These are phyloP conservation scores for Sphecodes monilicornis DNA, from an alignment of 2,888 invertebrate species.

Conservation along the genomic window DNA sequence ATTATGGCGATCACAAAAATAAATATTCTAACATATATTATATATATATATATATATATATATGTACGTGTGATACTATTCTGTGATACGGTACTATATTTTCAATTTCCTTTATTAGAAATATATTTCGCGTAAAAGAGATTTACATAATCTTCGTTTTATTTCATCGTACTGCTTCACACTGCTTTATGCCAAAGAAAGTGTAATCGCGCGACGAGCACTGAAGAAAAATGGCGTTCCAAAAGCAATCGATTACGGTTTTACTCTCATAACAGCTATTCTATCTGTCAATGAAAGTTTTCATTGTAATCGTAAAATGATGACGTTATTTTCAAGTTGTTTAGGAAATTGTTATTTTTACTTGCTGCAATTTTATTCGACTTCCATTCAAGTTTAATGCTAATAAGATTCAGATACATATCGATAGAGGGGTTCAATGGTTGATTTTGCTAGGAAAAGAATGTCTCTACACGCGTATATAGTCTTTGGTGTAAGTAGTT, in stretches of 20 bases:
- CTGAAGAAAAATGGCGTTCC: slow-evolving; percentile 54
- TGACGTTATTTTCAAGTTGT: not conserved
- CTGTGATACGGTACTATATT: not conserved
- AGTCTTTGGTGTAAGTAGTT: not conserved
- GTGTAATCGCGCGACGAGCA: slow-evolving; percentile 34
- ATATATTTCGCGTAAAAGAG: not conserved
- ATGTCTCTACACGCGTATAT: not conserved
- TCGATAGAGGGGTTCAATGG: not conserved
- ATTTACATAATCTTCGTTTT: slow-evolving; percentile 50
- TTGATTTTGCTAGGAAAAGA: not conserved
- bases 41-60: not conserved
- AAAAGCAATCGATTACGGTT: slow-evolving; percentile 44
- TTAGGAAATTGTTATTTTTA: not conserved
- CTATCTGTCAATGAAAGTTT: not conserved
- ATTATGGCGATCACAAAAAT: slow-evolving; percentile 32
- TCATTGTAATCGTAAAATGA: not conserved
- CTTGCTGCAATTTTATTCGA: not conserved
- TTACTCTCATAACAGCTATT: not conserved
- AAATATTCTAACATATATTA: slow-evolving; percentile 35
- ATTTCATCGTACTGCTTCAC: slow-evolving; percentile 16
- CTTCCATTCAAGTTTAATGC: not conserved
- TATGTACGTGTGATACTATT: not conserved
- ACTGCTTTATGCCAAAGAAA: slow-evolving; percentile 34
- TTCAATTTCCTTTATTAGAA: slow-evolving; percentile 5
- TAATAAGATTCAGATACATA: not conserved